A percentile compares a stretch with the other conserved stretches of the same genome.
These are phyloP conservation scores for Anas platyrhynchos DNA, from an alignment of 2,113 vertebrate species.

Conservation along the genomic window DNA sequence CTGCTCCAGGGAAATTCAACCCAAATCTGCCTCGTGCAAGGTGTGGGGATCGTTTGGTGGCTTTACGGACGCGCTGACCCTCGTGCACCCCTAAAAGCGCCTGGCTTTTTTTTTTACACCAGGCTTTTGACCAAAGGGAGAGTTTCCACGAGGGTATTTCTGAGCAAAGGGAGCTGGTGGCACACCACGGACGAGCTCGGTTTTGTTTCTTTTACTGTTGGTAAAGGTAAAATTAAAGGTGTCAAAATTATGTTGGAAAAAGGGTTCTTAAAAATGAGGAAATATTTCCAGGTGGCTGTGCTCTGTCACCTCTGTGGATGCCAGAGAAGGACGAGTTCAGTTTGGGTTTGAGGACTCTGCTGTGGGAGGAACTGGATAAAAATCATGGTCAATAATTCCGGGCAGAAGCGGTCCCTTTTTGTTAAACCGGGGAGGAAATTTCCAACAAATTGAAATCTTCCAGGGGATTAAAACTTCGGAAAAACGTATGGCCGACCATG, in stretches of 20 bases:
- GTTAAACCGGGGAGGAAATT: not conserved
- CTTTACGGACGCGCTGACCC: not conserved
- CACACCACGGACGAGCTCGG: not conserved
- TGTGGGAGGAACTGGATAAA: not conserved
- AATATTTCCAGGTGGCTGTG: fast-evolving
- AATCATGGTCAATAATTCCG: not conserved
- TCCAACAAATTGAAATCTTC: not conserved
- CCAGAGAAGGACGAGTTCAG: not conserved
- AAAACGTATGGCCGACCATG: not conserved
- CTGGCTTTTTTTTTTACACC: too few relatives aligned
- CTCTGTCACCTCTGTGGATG: not conserved
- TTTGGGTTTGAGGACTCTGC: not conserved
- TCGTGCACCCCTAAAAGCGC: not conserved
- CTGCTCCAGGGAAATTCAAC: not conserved
- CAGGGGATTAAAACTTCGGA: fast-evolving
- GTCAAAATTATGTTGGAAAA: not conserved
- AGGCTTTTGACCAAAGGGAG: slow-evolving; percentile 5
- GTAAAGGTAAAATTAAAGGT: slow-evolving; percentile 2
- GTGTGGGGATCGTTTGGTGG: not conserved
- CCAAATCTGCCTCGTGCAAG: not conserved
- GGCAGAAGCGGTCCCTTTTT: not conserved
- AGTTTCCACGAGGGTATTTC: not conserved
- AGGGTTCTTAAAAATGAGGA: not conserved
- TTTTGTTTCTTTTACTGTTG: not conserved
- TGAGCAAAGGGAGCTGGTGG: not conserved